These are phyloP conservation scores for Hybognathus amarus DNA, from an alignment of 2,797 vertebrate species.

Conservation along the genomic window DNA sequence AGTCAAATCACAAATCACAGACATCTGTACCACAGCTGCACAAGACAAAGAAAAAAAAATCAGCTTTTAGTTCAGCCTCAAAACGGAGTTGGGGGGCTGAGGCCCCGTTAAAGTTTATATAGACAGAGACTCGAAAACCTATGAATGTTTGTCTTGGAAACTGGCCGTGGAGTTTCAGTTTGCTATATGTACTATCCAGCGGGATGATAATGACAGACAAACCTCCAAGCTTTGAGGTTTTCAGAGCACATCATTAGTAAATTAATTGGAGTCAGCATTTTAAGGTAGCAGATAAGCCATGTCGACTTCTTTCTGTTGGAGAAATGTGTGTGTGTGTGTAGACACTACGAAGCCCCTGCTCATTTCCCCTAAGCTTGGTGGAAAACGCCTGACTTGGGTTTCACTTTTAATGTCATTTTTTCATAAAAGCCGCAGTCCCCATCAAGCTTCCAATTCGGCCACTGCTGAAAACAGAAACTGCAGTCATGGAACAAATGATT, in stretches of 20 bases:
- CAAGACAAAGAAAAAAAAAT: conserved; percentile 47
- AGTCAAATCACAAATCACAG: background rate
- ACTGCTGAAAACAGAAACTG: conserved; percentile 48
- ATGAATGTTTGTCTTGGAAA: conserved; percentile 49
- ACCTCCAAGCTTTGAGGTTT: conserved; percentile 19
- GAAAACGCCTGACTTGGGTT: conserved; percentile 81
- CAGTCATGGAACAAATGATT: conserved; percentile 69
- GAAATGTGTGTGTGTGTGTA: conserved; percentile 9
- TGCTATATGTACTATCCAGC: conserved; percentile 25
- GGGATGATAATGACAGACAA: conserved; percentile 38
- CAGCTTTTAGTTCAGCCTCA: conserved; percentile 71
- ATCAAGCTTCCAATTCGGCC: conserved; percentile 69
- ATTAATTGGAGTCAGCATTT: conserved; percentile 49
- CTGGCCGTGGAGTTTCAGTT: background rate
- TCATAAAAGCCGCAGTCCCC: conserved; percentile 79
- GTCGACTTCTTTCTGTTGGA: conserved; percentile 1
- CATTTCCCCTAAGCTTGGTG: conserved; percentile 68
- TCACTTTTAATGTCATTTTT: conserved; percentile 69
- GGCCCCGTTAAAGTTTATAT: conserved; percentile 42
- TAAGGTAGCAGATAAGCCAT: conserved; percentile 29
- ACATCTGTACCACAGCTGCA: conserved; percentile 51
- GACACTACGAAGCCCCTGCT: conserved; percentile 39
- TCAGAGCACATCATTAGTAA: conserved; percentile 42
- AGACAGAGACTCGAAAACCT: conserved; percentile 39
- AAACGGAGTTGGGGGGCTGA: conserved; percentile 51